A percentile compares a stretch with the other conserved stretches of the same genome.
Conservation (phyloP, 2,888 invertebrate species). For the Andrena haemorrhoa region DNA sequence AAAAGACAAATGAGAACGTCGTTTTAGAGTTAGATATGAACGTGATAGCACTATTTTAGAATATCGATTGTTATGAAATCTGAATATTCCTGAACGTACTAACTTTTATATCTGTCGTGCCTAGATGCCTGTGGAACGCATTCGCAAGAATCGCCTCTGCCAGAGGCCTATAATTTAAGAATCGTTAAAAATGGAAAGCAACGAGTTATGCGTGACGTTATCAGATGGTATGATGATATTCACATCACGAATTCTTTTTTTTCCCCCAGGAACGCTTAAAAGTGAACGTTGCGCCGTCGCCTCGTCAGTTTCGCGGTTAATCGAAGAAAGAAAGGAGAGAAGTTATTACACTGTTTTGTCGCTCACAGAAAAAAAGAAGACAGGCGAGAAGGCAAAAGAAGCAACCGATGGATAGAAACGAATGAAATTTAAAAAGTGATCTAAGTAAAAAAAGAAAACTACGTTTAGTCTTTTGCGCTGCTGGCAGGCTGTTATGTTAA, state of each 20-base stretch:
- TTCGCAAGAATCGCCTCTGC: conserved; percentile 67
- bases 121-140: conserved; percentile 74
- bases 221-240: conserved; percentile 69
- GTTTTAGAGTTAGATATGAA: conserved; percentile 65
- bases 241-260: conserved; percentile 63
- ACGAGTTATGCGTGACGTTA: conserved; percentile 67
- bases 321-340: conserved; percentile 27
- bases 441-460: conserved; percentile 49
- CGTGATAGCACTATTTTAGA: conserved; percentile 72
- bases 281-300: conserved; percentile 68
- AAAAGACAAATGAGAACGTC: conserved; percentile 45
- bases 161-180: conserved; percentile 61
- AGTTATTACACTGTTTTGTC: conserved; percentile 58
- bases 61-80: conserved; percentile 68
- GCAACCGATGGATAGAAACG: conserved; percentile 30
- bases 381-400: conserved; percentile 9
- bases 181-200: conserved; percentile 55
- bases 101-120: conserved; percentile 75
- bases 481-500: conserved; percentile 84
- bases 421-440: conserved; percentile 50
- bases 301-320: conserved; percentile 67
- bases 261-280: conserved; percentile 68
- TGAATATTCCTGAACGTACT: conserved; percentile 72
- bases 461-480: conserved; percentile 81
- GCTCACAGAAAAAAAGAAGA: conserved; percentile 41